Evolutionary conservation across 2,113 vertebrate genomes (phyloP).

Genomic region (Triplophysa siluroides): DNA sequence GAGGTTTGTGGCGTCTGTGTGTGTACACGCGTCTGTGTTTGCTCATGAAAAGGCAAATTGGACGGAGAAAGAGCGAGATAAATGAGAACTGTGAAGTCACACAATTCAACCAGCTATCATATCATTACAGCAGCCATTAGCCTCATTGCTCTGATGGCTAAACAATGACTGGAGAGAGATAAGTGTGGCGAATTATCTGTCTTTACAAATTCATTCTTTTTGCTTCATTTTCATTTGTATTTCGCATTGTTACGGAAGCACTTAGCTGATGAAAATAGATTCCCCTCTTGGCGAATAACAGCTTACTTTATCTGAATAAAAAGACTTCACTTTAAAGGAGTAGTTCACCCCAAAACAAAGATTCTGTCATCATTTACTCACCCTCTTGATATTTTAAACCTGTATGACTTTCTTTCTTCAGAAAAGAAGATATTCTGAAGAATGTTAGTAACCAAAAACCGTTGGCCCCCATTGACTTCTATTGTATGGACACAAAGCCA

Average conservation of each 20-base stretch:
- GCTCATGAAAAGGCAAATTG: slow-evolving; percentile 42
- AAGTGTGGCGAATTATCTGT: slow-evolving; percentile 22
- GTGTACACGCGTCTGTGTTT: slow-evolving; percentile 32
- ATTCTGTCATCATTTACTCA: too few relatives aligned
- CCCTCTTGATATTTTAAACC: too few relatives aligned
- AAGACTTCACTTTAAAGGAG: neutral
- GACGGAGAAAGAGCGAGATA: slow-evolving; percentile 19
- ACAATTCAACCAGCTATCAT: slow-evolving; percentile 46
- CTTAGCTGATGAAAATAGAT: slow-evolving; percentile 14
- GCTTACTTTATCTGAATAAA: neutral
- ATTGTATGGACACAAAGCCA: too few relatives aligned
- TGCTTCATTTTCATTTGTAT: slow-evolving; percentile 22
- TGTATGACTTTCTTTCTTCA: too few relatives aligned
- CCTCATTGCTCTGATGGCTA: slow-evolving; percentile 32
- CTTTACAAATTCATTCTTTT: slow-evolving; percentile 38
- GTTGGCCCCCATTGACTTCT: too few relatives aligned
- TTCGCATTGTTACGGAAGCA: slow-evolving; percentile 1
- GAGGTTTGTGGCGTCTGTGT: slow-evolving; percentile 23
- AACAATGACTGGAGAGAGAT: slow-evolving; percentile 45
- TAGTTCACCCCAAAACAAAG: too few relatives aligned
- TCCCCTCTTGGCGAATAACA: slow-evolving; percentile 4
- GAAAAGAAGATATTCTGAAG: too few relatives aligned
- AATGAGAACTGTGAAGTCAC: slow-evolving; percentile 29
- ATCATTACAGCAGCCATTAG: slow-evolving; percentile 53
- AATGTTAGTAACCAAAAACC: too few relatives aligned